These are phyloP conservation scores for Aphelinus certus DNA, from an alignment of 1,140 invertebrate genomes.

Conservation along the genomic window DNA sequence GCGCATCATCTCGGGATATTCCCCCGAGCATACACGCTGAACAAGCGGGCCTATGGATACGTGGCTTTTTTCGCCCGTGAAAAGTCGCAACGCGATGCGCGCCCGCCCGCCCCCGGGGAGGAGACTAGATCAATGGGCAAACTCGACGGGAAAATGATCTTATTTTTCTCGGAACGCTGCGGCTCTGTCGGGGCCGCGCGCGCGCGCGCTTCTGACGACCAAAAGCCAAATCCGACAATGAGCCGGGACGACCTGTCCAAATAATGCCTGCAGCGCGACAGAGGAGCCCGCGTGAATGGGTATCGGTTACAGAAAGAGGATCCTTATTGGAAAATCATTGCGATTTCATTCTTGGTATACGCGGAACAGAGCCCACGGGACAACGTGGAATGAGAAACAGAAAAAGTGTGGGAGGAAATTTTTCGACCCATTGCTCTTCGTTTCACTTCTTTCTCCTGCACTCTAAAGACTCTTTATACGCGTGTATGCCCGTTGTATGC, in stretches of 20 bases:
- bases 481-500: background rate
- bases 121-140: conserved; percentile 7
- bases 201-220: too few species aligned
- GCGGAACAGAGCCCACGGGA: too few species aligned
- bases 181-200: too few species aligned
- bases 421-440: background rate
- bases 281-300: background rate
- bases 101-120: background rate
- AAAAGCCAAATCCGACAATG: too few species aligned
- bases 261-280: background rate
- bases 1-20: background rate
- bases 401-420: conserved; percentile 30
- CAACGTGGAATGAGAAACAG: conserved; percentile 1
- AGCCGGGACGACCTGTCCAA: background rate
- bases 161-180: conserved; percentile 26
- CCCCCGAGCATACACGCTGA: background rate
- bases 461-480: background rate
- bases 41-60: too few species aligned
- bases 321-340: conserved; percentile 36
- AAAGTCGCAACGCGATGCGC: background rate
- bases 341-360: conserved; percentile 18
- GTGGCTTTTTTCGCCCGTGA: conserved; percentile 10
- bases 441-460: background rate
- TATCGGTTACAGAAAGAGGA: background rate
- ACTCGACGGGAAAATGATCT: conserved; percentile 26